Base-by-base conservation (phyloP, 2,797 vertebrate species). In the Florisuga fusca region DNA sequence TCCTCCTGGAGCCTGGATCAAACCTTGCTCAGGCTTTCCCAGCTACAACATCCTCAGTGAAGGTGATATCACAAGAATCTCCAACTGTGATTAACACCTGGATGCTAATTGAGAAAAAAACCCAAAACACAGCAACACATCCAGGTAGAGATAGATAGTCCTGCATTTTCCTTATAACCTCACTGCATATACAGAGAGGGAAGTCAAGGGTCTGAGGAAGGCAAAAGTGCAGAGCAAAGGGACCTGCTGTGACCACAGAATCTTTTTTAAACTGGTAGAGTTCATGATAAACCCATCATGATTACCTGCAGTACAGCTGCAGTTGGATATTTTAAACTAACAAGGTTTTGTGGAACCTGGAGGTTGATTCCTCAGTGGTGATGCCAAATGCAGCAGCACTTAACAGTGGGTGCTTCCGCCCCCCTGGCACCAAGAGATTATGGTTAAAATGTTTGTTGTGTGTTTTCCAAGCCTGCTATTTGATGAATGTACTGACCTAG, bases 371-470 rank as follows among this genome's bases (percentile, higher is more conserved):
- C 50, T 87, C 66, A 82, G 57, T 45, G 89, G 20, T 55, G 63
- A 87, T 46, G 84, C 71, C 59, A 91, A 93, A 95, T 41, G 41
- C 58, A 78, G 15, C 18, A 95, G 87, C 85, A 90, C 94, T 97
- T 90, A 96, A 73, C 36, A 75, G 48, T 33, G 25, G 54, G 50
- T 71, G 48, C 43, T 77, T 88, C 86, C 12, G 19, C 90, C 74
- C 38, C 18, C 61, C 72, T 84, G 87, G 91, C 90, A 91, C 63
- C 68, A 67, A 82, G 43, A 90, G 33, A 38, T 89, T 67, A 59
- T 20, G 46, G 71, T 72, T 90, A 89, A 92, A 96, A 58, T 15
- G 79, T 72, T 92, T 94, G 72, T 85, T 92, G 76, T 59, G 36
- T 50, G 45, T 92, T 95, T 86, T 95, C 83, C 87, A 94, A 91